Percentiles rank a stretch among this genome's conserved stretches.
These are phyloP conservation scores for Lordiphosa stackelbergi DNA, from an alignment of 1,140 invertebrate species.

Conservation along the genomic window DNA sequence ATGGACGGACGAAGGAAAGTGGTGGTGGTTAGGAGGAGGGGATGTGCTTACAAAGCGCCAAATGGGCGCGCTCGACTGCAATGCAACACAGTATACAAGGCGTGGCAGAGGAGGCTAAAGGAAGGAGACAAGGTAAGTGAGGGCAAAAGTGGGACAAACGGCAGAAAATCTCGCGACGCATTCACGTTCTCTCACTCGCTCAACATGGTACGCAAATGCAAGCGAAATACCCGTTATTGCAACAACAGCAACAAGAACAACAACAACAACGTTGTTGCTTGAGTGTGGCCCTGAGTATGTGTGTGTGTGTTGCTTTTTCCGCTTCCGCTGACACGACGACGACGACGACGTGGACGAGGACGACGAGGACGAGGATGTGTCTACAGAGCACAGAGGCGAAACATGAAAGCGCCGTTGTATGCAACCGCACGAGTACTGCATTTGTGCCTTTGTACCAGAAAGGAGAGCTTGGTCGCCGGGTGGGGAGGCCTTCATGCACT, in stretches of 20 bases:
- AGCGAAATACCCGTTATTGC: constrained; percentile 33
- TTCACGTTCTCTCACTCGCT: constrained; percentile 31
- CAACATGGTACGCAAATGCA: constrained; percentile 63
- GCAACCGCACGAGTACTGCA: constrained; percentile 69
- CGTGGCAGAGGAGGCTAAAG: constrained; percentile 26
- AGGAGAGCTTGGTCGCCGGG: constrained; percentile 1
- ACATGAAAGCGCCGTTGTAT: constrained; percentile 72
- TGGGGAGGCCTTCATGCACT: constrained; percentile 43
- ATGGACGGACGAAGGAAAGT: too few species aligned
- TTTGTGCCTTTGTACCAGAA: constrained; percentile 64
- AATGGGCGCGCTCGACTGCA: constrained; percentile 56
- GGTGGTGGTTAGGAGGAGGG: background rate
- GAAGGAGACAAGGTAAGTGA: too few species aligned
- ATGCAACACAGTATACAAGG: constrained; percentile 42
- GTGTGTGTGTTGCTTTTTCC: constrained; percentile 67
- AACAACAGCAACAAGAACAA: constrained; percentile 35
- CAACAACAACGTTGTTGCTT: constrained; percentile 43
- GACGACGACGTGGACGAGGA: constrained; percentile 17
- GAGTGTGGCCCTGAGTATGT: constrained; percentile 15
- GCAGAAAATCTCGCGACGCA: constrained; percentile 44
- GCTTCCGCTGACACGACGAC: constrained; percentile 72
- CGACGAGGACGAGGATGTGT: constrained; percentile 9
- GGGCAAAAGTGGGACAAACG: constrained; percentile 18
- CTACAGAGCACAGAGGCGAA: constrained; percentile 25
- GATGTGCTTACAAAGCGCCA: constrained; percentile 45